These are phyloP conservation scores for Sclerodermus sp. DNA, from an alignment of 2,888 invertebrate genomes.

Conservation along the genomic window DNA sequence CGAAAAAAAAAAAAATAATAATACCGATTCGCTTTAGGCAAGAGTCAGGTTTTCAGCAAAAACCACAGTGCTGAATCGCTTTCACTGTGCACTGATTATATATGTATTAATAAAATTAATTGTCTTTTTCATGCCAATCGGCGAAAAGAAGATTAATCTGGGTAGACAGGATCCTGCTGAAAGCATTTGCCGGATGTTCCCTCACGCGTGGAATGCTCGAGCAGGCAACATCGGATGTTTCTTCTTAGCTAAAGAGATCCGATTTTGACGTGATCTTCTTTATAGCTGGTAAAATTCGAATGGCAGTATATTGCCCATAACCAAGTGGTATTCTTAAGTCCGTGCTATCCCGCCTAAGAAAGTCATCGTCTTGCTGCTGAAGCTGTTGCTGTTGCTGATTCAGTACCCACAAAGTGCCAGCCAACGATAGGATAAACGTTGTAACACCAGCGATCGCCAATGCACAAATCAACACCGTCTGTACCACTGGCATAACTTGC, in stretches of 20 bases:
- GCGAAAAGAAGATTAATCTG: too few species aligned
- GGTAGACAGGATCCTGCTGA: too few species aligned
- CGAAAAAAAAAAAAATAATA: too few species aligned
- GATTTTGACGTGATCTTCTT: conserved; percentile 52
- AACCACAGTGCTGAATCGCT: too few species aligned
- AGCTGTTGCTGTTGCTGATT: conserved; percentile 41
- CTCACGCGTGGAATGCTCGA: too few species aligned
- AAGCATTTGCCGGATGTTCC: too few species aligned
- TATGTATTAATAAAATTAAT: too few species aligned
- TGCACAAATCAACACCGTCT: conserved; percentile 39
- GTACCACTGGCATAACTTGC: conserved; percentile 39
- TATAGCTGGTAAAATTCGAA: conserved; percentile 50
- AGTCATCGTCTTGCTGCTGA: conserved; percentile 27
- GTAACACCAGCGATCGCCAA: conserved; percentile 41
- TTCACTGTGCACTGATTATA: too few species aligned
- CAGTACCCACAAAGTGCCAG: conserved; percentile 41
- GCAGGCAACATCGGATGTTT: too few species aligned
- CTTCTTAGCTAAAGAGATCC: conserved; percentile 42
- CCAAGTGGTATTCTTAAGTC: conserved; percentile 51
- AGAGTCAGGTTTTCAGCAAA: too few species aligned
- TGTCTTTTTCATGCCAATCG: too few species aligned
- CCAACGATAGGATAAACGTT: conserved; percentile 39
- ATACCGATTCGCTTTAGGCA: too few species aligned
- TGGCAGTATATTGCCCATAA: conserved; percentile 50
- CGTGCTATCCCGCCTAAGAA: conserved; percentile 40